Evolutionary conservation across 2,888 invertebrate species (phyloP).

Genomic region (Chouioia cunea): DNA sequence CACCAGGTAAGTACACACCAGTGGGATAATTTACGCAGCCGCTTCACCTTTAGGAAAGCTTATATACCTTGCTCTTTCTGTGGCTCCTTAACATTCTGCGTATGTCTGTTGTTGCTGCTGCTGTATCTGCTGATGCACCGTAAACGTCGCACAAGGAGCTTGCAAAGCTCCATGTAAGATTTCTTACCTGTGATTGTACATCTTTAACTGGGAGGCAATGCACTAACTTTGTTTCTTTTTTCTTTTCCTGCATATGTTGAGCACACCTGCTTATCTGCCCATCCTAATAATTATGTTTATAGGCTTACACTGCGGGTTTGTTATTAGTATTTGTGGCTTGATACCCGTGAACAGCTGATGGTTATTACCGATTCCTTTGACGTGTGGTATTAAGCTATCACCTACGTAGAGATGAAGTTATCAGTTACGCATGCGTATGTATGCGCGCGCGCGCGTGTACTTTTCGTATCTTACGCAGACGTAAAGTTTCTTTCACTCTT

Average conservation of each 20-base stretch:
- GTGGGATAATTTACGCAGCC: constrained; percentile 66
- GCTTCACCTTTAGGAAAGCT: constrained; percentile 45
- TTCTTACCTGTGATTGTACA: constrained; percentile 8
- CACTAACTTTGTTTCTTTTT: background rate
- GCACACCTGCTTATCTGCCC: constrained; percentile 11
- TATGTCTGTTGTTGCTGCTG: background rate
- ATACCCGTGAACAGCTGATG: no score
- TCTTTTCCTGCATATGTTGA: background rate
- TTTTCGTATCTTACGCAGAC: no score
- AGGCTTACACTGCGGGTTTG: background rate
- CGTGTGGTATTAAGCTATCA: no score
- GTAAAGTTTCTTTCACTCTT: no score
- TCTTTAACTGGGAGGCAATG: constrained; percentile 25
- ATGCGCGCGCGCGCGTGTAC: no score
- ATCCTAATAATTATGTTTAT: constrained; percentile 38
- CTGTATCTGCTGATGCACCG: constrained; percentile 6
- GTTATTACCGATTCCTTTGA: no score
- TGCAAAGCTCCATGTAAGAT: constrained; percentile 1
- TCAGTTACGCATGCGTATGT: no score
- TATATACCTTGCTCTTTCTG: constrained; percentile 11
- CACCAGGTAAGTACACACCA: constrained; percentile 67
- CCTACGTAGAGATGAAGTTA: no score
- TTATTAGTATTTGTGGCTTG: constrained; percentile 5
- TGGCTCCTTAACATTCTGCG: constrained; percentile 35
- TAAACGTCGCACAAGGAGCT: constrained; percentile 38